Evolutionary conservation across 2,888 invertebrate genomes (phyloP).

Genomic region (Endomychus coccineus): DNA sequence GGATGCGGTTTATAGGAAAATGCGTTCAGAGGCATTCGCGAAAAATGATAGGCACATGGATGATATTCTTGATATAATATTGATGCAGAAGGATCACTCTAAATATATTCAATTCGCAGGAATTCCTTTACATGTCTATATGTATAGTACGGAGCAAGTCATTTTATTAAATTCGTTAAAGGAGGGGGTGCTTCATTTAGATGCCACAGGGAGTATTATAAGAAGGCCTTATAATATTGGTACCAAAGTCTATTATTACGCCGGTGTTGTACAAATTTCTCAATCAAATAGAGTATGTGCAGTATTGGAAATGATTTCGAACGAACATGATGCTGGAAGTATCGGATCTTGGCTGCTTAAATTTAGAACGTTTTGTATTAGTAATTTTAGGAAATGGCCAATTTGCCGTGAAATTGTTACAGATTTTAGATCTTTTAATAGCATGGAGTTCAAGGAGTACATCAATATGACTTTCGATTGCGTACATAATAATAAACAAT

Average conservation of each 20-base stretch:
- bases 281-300: background rate
- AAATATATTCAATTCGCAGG: conserved; percentile 3
- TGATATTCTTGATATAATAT: no score
- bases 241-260: conserved; percentile 1
- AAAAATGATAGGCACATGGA: no score
- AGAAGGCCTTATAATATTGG: background rate
- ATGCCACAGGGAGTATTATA: conserved; percentile 1
- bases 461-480: conserved; percentile 1
- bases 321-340: background rate
- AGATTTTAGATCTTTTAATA: background rate
- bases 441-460: background rate
- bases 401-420: background rate
- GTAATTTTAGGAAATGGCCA: background rate
- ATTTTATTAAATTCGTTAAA: no score
- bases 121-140: conserved; percentile 4
- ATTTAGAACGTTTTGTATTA: background rate
- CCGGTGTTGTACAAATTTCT: conserved; percentile 1
- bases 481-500: background rate
- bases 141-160: no score
- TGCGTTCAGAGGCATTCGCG: no score
- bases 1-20: no score
- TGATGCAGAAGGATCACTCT: no score
- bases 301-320: background rate
- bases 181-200: no score
- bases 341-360: conserved; percentile 1